These are phyloP conservation scores for Eidolon helvum DNA, from an alignment of 2,113 vertebrate genomes.

Conservation along the genomic window DNA sequence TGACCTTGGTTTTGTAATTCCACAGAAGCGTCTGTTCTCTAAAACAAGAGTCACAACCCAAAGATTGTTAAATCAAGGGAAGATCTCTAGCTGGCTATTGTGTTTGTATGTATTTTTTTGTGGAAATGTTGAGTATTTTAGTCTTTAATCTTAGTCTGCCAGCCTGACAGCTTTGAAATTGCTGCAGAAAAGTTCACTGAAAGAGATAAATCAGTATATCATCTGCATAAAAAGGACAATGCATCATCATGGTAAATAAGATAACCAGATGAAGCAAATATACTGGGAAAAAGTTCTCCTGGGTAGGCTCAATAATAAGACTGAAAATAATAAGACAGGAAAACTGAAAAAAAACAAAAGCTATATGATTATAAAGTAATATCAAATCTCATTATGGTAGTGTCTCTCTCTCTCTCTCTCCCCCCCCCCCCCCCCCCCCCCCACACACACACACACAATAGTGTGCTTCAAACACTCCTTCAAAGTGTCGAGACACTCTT, in stretches of 20 bases:
- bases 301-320: background rate
- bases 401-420: too few relatives aligned
- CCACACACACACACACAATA: background rate
- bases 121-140: background rate
- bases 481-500: background rate
- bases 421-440: too few relatives aligned
- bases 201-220: slow-evolving; percentile 70
- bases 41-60: background rate
- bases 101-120: slow-evolving; percentile 47
- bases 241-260: slow-evolving; percentile 19
- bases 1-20: slow-evolving; percentile 32
- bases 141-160: slow-evolving; percentile 50
- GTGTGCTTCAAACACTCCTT: background rate
- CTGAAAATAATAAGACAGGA: background rate
- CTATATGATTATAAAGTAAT: background rate
- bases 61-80: background rate
- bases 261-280: slow-evolving; percentile 27
- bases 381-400: background rate
- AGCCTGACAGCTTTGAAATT: slow-evolving; percentile 61
- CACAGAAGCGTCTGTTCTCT: background rate
- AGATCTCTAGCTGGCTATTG: background rate
- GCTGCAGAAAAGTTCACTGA: slow-evolving; percentile 50
- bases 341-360: background rate
- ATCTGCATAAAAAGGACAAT: slow-evolving; percentile 50
- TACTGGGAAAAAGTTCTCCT: background rate